phyloP scores from a whole-genome alignment of 2,888 invertebrate species.

The Drosophila testacea region DNA sequence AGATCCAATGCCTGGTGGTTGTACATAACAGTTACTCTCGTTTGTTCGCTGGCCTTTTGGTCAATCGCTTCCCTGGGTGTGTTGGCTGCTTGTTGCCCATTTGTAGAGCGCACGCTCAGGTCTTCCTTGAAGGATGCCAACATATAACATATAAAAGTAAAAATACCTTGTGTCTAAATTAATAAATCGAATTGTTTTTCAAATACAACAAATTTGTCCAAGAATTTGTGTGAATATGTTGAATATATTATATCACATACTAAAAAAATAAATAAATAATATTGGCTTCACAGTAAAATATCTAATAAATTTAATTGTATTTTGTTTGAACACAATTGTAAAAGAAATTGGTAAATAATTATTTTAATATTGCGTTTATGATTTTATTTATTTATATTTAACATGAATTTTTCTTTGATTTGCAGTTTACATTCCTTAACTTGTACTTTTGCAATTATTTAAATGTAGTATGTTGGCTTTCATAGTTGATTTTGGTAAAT shows the following conservation, averaged over 20 bases:
- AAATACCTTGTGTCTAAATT: too few species aligned
- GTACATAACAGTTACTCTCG: slow-evolving; percentile 72
- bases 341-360: background rate
- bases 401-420: slow-evolving; percentile 1
- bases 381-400: slow-evolving; percentile 31
- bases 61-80: slow-evolving; percentile 32
- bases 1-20: slow-evolving; percentile 40
- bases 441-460: slow-evolving; percentile 13
- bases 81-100: slow-evolving; percentile 3
- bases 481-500: slow-evolving; percentile 39
- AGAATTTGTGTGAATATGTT: too few species aligned
- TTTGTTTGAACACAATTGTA: background rate
- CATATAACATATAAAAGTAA: background rate
- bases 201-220: too few species aligned
- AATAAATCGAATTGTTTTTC: too few species aligned
- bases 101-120: slow-evolving; percentile 1
- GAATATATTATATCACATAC: too few species aligned
- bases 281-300: background rate
- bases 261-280: too few species aligned
- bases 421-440: slow-evolving; percentile 15
- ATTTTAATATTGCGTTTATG: slow-evolving; percentile 5
- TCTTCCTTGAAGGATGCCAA: background rate
- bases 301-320: background rate
- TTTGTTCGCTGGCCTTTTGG: slow-evolving; percentile 31
- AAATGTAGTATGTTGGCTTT: slow-evolving; percentile 13